phyloP scores from a whole-genome alignment of 2,888 invertebrate species.

The Onchidella celtica region DNA sequence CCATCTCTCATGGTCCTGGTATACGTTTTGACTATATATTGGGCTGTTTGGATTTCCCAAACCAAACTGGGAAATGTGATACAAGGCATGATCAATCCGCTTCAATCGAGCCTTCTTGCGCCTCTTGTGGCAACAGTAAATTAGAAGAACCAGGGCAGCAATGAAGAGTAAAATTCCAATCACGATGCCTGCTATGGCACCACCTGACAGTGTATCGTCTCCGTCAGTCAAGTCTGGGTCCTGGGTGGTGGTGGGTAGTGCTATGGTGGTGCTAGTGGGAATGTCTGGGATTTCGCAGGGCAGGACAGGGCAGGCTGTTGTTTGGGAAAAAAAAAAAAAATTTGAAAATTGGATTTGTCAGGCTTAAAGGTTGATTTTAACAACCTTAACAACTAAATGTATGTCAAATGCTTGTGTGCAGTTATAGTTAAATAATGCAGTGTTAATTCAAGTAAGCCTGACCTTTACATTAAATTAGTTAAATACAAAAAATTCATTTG shows the following conservation, averaged over 20 bases:
- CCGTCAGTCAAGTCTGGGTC: background rate
- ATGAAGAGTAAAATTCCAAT: background rate
- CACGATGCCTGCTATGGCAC: conserved; percentile 32
- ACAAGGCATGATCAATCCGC: no score
- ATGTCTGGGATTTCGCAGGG: conserved; percentile 21
- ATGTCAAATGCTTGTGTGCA: no score
- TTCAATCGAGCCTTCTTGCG: background rate
- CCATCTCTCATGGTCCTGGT: background rate
- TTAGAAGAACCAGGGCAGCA: background rate
- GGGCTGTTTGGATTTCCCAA: conserved; percentile 25
- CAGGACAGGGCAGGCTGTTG: conserved; percentile 37
- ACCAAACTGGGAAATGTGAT: conserved; percentile 3
- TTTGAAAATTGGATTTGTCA: background rate
- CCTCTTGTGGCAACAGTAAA: conserved; percentile 6
- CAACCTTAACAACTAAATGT: no score
- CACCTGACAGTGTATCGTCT: background rate
- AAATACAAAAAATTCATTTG: no score
- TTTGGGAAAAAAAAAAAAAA: conserved; percentile 20
- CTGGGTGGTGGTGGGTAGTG: background rate
- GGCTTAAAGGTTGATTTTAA: background rate
- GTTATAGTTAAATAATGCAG: no score
- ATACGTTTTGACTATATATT: background rate
- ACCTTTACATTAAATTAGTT: no score
- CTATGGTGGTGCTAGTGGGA: background rate
- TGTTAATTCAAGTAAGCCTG: no score